Evolutionary conservation across 2,113 vertebrate genomes (phyloP).

Genomic region (Dipodomys merriami): DNA sequence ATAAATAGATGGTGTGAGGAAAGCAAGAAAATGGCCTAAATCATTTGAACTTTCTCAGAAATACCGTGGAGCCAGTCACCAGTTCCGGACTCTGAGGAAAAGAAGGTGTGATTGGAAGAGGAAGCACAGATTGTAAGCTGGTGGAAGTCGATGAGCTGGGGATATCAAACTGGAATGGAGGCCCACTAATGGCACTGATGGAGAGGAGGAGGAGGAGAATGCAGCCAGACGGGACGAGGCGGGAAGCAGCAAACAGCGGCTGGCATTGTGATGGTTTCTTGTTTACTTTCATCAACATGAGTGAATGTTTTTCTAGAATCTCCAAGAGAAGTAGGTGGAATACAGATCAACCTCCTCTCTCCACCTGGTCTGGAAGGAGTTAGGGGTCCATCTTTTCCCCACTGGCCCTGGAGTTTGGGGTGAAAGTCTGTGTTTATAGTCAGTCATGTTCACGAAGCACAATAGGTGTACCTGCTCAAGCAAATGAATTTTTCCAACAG

Average conservation of each 20-base stretch:
- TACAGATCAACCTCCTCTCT: neutral
- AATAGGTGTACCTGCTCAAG: neutral
- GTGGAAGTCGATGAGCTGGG: neutral
- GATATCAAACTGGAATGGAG: neutral
- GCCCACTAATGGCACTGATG: neutral
- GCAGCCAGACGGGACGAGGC: neutral
- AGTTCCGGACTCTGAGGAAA: neutral
- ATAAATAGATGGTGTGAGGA: neutral
- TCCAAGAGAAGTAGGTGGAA: neutral
- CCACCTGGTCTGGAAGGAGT: neutral
- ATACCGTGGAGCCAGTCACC: neutral
- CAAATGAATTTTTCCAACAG: neutral
- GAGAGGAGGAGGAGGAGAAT: neutral
- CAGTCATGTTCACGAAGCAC: neutral
- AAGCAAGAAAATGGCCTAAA: neutral
- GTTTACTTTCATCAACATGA: neutral
- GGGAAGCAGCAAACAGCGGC: neutral
- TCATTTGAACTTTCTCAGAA: neutral
- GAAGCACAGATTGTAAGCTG: neutral
- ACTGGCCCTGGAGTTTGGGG: neutral
- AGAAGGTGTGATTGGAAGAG: neutral
- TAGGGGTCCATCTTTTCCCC: neutral
- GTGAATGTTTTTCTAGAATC: neutral
- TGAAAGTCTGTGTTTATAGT: neutral
- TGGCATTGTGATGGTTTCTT: neutral